phyloP scores from a whole-genome alignment of 2,888 invertebrate genomes.

The Alviniconcha strummeri region DNA sequence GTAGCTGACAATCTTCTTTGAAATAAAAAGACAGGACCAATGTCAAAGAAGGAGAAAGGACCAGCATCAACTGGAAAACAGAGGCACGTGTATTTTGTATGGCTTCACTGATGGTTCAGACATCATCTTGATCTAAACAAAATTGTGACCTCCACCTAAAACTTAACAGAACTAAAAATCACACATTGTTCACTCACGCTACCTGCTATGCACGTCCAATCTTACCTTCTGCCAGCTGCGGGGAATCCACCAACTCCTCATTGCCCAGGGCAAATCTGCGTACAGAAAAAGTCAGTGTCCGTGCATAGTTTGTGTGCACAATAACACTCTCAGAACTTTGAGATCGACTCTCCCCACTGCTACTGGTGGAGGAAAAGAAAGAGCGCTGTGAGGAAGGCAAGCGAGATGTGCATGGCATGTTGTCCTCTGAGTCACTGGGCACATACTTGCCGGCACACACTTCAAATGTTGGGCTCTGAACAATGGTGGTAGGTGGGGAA shows the following conservation, averaged over 20 bases:
- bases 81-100: no score
- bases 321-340: slow-evolving; percentile 67
- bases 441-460: slow-evolving; percentile 38
- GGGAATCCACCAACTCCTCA: slow-evolving; percentile 61
- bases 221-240: slow-evolving; percentile 66
- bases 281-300: slow-evolving; percentile 71
- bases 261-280: slow-evolving; percentile 62
- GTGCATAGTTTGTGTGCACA: slow-evolving; percentile 68
- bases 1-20: no score
- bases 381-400: slow-evolving; percentile 55
- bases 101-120: no score
- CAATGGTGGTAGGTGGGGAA: slow-evolving; percentile 40
- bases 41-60: no score
- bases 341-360: slow-evolving; percentile 58
- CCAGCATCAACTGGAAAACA: no score
- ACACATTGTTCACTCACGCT: no score
- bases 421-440: slow-evolving; percentile 41
- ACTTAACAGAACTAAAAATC: no score
- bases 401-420: slow-evolving; percentile 36
- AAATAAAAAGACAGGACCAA: no score
- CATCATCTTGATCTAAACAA: no score
- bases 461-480: slow-evolving; percentile 44
- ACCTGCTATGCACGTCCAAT: no score
- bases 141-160: no score
- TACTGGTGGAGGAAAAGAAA: slow-evolving; percentile 64